These are phyloP conservation scores for Choloepus hoffmanni DNA, from an alignment of 2,113 vertebrate species.

Conservation along the genomic window DNA sequence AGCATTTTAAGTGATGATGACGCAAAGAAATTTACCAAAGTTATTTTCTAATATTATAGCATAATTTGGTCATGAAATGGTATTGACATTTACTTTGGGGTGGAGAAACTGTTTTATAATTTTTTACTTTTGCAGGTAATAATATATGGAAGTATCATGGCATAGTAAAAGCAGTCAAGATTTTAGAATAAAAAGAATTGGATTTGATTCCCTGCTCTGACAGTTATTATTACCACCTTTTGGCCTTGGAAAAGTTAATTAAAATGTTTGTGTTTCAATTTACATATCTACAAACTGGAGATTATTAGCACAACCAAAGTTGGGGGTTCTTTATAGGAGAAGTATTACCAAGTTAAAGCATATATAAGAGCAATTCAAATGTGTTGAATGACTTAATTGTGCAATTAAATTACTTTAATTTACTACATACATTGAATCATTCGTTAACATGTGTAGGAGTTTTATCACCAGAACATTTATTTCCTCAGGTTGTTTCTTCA, in stretches of 20 bases:
- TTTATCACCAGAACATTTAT: not conserved
- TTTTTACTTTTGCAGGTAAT: not conserved
- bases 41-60: not conserved
- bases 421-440: not conserved
- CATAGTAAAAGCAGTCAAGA: not conserved
- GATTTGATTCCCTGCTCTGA: not conserved
- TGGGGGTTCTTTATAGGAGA: not conserved
- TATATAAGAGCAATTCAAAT: not conserved
- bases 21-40: not conserved
- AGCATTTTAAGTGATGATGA: conserved; percentile 43
- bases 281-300: not conserved
- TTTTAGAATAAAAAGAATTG: conserved; percentile 31
- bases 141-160: not conserved
- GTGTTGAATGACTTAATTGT: not conserved
- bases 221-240: not conserved
- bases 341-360: not conserved
- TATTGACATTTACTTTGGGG: conserved; percentile 8
- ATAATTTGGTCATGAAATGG: not conserved
- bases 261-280: not conserved
- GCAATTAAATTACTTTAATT: not conserved
- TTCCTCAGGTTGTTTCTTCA: not conserved
- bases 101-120: not conserved
- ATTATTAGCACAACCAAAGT: not conserved
- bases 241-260: not conserved
- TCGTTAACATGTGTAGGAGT: not conserved